These are phyloP conservation scores for Junco hyemalis DNA, from an alignment of 2,113 vertebrate species.

Conservation along the genomic window DNA sequence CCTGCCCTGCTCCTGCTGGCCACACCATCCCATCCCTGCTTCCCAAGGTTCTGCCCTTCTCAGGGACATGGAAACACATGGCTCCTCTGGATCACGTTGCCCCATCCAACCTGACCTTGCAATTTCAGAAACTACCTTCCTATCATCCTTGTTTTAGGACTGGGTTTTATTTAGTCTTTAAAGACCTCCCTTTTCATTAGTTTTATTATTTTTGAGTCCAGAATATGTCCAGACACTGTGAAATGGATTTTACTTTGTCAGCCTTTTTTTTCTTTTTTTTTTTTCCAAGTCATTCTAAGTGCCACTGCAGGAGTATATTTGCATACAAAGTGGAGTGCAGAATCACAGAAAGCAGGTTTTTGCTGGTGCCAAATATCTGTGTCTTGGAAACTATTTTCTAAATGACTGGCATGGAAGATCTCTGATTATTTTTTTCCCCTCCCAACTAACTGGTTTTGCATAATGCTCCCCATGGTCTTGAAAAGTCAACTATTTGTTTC, in stretches of 20 bases:
- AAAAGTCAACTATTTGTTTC: background rate
- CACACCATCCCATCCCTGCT: background rate
- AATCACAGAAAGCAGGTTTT: constrained; percentile 11
- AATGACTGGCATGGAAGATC: background rate
- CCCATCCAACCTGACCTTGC: background rate
- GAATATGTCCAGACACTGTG: background rate
- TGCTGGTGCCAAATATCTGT: background rate
- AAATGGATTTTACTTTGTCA: background rate
- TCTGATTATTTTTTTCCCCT: background rate
- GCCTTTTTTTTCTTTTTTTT: background rate
- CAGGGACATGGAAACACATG: rapidly evolving
- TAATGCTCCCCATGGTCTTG: background rate
- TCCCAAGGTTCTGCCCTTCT: background rate
- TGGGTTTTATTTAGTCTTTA: background rate
- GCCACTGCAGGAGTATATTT: background rate
- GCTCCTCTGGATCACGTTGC: background rate
- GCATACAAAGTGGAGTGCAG: background rate
- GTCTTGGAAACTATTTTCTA: constrained; percentile 1
- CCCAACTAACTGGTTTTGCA: background rate
- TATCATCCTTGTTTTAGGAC: background rate
- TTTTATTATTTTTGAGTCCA: background rate
- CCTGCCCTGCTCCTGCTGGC: background rate
- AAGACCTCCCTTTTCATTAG: background rate
- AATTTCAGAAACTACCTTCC: background rate
- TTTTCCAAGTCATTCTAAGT: background rate